Base-by-base conservation (phyloP, 1,140 invertebrate species). In the Papilio dardanus region DNA sequence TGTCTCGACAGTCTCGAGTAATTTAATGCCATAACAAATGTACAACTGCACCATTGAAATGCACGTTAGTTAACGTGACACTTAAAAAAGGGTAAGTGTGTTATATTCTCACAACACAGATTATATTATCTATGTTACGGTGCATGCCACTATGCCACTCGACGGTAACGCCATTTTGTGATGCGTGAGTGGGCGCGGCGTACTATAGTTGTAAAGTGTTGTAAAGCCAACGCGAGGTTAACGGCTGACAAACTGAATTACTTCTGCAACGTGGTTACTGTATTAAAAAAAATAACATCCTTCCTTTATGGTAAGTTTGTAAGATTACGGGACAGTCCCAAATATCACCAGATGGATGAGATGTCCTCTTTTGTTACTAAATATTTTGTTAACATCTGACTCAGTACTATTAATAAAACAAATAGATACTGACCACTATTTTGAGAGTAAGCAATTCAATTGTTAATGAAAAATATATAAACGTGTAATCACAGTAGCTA, bases 161-260 rank as follows among this genome's bases (percentile, higher is more conserved):
- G 24, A 28, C 54, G 4, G 21, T 62, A 62, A 62, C 54, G 54
- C 54, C 54, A 62, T 50, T 50, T 50, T 50, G 24, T 62, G 21
- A 62, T 14, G 54, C 54, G 54, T 62, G 54, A 62, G 54, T 62
- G 54, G 24, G 10, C 54, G 54, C 54, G 8, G 24, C 54, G 24
- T 62, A 28, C 21, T 62, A 62, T 62, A 28, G 21, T 62, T 28
- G 54, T 62, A 62, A 54, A 62, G 24, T 6, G 35, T 12, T 37
- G 14, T 19, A 46, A 24, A 62, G 12, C 21, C 24, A 62, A 62
- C 54, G 12, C 54, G 24, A 28, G 54, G 21, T 62, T 62, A 62
- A 62, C 30, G 54, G 54, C 54, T 62, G 54, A 62, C 54, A 62
- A 62, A 62, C 54, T 62, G 24, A 62, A 30, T 62, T 62, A 62